These are phyloP conservation scores for Sorex araneus DNA, from an alignment of 2,113 vertebrate genomes.

Conservation along the genomic window DNA sequence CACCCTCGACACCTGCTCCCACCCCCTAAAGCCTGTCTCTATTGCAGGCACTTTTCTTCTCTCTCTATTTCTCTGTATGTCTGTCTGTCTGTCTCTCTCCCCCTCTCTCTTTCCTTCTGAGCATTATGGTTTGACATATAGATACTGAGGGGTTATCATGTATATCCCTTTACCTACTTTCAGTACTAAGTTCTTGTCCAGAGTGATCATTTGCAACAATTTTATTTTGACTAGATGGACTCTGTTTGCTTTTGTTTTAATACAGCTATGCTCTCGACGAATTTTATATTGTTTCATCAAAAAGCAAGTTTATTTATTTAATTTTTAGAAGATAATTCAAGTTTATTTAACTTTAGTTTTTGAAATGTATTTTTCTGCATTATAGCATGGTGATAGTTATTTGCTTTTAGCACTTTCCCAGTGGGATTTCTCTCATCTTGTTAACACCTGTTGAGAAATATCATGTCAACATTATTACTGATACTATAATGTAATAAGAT, in stretches of 20 bases:
- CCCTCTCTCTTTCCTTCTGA: too few relatives aligned
- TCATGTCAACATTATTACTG: neutral
- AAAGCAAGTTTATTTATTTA: neutral
- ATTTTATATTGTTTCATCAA: neutral
- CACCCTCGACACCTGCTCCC: too few relatives aligned
- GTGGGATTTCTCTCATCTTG: neutral
- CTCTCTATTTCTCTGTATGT: too few relatives aligned
- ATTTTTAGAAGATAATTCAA: neutral
- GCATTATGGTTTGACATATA: too few relatives aligned
- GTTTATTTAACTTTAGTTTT: neutral
- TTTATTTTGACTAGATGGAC: neutral
- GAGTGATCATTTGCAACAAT: neutral
- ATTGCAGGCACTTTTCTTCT: too few relatives aligned
- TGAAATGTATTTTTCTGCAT: neutral
- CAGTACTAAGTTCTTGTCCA: too few relatives aligned
- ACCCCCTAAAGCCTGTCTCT: too few relatives aligned
- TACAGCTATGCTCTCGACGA: neutral
- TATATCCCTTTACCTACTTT: too few relatives aligned
- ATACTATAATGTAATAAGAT: neutral
- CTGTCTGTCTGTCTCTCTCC: too few relatives aligned
- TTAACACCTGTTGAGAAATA: neutral
- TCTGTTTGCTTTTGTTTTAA: neutral
- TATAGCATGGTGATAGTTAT: neutral
- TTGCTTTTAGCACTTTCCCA: neutral
- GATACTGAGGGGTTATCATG: too few relatives aligned